These are phyloP conservation scores for Takifugu rubripes DNA, from an alignment of 2,797 vertebrate species.

Conservation along the genomic window DNA sequence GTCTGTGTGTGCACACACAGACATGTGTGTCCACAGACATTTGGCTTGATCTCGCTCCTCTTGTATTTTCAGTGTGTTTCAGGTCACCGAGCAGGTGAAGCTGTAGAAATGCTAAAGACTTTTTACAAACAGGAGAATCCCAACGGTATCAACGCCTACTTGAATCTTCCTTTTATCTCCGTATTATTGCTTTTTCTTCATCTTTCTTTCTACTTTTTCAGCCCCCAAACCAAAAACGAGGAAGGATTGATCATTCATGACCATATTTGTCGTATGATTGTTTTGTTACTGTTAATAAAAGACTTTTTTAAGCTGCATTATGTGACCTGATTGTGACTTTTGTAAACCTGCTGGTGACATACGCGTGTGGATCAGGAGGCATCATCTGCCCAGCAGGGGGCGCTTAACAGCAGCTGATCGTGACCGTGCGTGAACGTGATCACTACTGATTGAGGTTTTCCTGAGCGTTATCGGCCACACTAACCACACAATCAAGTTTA, in stretches of 20 bases:
- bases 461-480: too few relatives aligned
- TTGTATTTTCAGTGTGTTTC: constrained; percentile 78
- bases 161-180: too few relatives aligned
- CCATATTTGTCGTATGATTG: neutral
- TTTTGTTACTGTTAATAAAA: neutral
- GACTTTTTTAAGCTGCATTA: too few relatives aligned
- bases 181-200: neutral
- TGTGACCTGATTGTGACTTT: too few relatives aligned
- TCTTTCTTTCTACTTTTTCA: constrained; percentile 51
- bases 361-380: too few relatives aligned
- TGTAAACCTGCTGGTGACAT: too few relatives aligned
- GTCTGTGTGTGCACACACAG: neutral
- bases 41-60: neutral
- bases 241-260: constrained; percentile 67
- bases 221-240: constrained; percentile 89
- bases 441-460: too few relatives aligned
- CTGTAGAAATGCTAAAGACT: constrained; percentile 87
- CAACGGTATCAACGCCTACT: constrained; percentile 75
- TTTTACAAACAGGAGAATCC: constrained; percentile 98
- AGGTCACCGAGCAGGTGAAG: constrained; percentile 88
- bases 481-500: too few relatives aligned
- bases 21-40: neutral
- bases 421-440: neutral
- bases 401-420: neutral
- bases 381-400: constrained; percentile 13